phyloP scores from a whole-genome alignment of 2,113 vertebrate genomes.

The Phasianus colchicus region DNA sequence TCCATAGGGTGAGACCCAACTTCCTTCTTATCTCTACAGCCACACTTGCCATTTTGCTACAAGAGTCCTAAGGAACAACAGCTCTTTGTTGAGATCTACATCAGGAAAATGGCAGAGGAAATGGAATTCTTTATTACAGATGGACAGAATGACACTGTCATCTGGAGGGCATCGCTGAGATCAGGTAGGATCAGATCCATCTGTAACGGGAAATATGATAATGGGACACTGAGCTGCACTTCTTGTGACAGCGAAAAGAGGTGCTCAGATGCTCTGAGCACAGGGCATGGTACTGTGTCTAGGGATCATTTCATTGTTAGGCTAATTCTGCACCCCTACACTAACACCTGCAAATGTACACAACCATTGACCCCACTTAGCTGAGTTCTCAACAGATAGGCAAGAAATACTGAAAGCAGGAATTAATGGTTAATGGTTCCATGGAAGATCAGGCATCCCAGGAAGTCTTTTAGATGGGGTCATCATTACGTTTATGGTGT shows the following conservation, averaged over 20 bases:
- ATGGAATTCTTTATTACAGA: not conserved
- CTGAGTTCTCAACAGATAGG: not conserved
- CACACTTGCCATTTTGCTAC: not conserved
- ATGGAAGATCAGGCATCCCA: not conserved
- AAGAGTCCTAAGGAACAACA: not conserved
- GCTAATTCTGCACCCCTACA: not conserved
- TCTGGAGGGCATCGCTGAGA: not conserved
- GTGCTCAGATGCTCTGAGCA: not conserved
- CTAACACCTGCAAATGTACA: not conserved
- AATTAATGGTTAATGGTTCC: not conserved
- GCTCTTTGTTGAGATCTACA: not conserved
- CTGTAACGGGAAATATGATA: not conserved
- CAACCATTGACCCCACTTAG: too few relatives aligned
- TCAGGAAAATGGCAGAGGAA: not conserved
- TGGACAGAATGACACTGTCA: fast-evolving
- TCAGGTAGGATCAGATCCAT: not conserved
- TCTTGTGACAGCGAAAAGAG: not conserved
- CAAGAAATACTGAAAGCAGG: not conserved
- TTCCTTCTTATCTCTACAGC: not conserved
- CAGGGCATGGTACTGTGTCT: not conserved
- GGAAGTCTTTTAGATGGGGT: not conserved
- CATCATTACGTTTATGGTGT: not conserved
- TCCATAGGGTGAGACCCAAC: not conserved
- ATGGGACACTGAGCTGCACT: not conserved
- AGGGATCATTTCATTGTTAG: not conserved